Percentiles rank a stretch among this genome's conserved stretches.
Conservation (phyloP, 2,888 invertebrate genomes). For the Gari tellinella region DNA sequence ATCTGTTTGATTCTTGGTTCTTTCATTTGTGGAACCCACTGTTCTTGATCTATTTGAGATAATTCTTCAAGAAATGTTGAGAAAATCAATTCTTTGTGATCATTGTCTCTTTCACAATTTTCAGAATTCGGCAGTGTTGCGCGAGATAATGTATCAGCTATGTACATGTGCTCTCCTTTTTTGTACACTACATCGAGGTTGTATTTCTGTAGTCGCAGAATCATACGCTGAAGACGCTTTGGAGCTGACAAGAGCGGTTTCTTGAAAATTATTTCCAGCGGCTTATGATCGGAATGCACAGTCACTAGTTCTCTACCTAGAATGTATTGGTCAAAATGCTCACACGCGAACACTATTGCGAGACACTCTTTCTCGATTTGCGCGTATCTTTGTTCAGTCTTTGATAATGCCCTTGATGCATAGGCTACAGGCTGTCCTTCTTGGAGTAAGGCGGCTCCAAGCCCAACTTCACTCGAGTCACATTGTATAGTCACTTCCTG, state of each 20-base stretch:
- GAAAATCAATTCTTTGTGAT: neutral
- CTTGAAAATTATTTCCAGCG: slow-evolving; percentile 44
- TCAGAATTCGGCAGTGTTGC: slow-evolving; percentile 27
- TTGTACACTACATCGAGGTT: slow-evolving; percentile 32
- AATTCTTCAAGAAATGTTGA: neutral
- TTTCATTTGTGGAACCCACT: slow-evolving; percentile 1
- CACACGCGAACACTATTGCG: slow-evolving; percentile 47
- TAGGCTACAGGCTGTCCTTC: slow-evolving; percentile 57
- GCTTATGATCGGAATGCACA: slow-evolving; percentile 55
- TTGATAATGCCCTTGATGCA: slow-evolving; percentile 45
- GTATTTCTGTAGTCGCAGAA: slow-evolving; percentile 47
- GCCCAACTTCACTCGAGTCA: slow-evolving; percentile 40
- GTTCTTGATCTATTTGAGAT: neutral
- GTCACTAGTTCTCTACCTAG: slow-evolving; percentile 38
- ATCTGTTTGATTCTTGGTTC: neutral
- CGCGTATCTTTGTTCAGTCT: slow-evolving; percentile 49
- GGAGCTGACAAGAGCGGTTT: slow-evolving; percentile 45
- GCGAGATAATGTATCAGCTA: slow-evolving; percentile 60
- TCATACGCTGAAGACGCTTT: slow-evolving; percentile 53
- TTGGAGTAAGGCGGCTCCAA: slow-evolving; percentile 51
- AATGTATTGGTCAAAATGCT: slow-evolving; percentile 47
- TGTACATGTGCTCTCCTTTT: slow-evolving; percentile 40
- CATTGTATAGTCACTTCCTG: slow-evolving; percentile 47
- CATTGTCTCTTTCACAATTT: neutral
- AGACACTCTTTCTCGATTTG: slow-evolving; percentile 64